Evolutionary conservation across 2,797 vertebrate species (phyloP), one percentile per base, ranked within the genome.

Genomic region (Propithecus deckenii): DNA sequence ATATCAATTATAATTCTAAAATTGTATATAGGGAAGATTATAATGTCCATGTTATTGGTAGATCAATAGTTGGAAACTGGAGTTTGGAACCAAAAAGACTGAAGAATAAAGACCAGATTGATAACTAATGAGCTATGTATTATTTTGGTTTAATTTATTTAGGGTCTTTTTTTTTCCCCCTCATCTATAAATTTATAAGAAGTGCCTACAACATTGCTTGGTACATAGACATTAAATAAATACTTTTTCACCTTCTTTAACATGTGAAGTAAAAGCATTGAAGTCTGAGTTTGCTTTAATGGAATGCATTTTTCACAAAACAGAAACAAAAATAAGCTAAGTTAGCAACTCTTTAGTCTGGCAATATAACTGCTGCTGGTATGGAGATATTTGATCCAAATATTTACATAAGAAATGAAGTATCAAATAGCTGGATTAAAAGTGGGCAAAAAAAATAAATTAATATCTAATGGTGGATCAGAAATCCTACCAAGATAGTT

Each of bases 281-380:
- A 89, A 35, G 38, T 67, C 23, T 61, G 41, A 84, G 14, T 92
- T 38, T 72, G 4, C 28, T 92, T 89, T 75, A 50, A 25, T 18
- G 52, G 38, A 88, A 86, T 48, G 46, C 12, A 59, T 83, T 87
- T n/a, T 65, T 93, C 72, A 83, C 48, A 91, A 95, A 94, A 80
- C 13, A 10, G 5, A 50, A 65, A 55, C 22, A 72, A 72, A 92
- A 83, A 59, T 57, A 91, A 90, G 38, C 61, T 52, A 93, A 80
- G 25, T 86, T 50, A 46, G 30, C 35, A 81, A 32, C 23, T 95
- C 55, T 76, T 35, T 55, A 59, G 28, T 71, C 92, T 94, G 85
- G 74, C 85, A 38, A 43, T 25, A 1, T 92, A 30, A 86, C 46
- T 35, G 46, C 4, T 92, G 10, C 23, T n/a, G 61, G 5, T 79